phyloP scores from a whole-genome alignment of 2,797 vertebrate genomes.

The Okamejei kenojei region DNA sequence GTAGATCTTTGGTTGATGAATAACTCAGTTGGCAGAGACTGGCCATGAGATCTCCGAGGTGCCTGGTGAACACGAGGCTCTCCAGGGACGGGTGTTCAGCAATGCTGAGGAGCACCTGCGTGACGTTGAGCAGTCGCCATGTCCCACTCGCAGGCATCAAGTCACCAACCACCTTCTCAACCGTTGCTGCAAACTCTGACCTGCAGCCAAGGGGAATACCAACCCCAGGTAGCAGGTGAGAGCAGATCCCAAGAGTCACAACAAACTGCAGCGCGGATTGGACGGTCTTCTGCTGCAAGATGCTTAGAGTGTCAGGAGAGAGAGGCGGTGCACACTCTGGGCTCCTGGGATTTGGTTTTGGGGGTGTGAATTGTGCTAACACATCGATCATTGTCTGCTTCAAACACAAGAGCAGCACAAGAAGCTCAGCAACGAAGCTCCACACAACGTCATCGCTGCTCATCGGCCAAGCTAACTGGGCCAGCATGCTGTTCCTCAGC shows the following conservation, averaged over 20 bases:
- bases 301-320: slow-evolving; percentile 76
- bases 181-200: slow-evolving; percentile 65
- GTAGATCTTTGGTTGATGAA: slow-evolving; percentile 52
- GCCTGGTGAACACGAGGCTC: slow-evolving; percentile 64
- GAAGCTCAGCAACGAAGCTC: slow-evolving; percentile 67
- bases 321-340: slow-evolving; percentile 68
- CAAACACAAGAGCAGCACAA: slow-evolving; percentile 69
- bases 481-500: slow-evolving; percentile 49
- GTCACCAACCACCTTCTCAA: slow-evolving; percentile 53
- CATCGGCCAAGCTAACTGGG: slow-evolving; percentile 49
- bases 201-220: slow-evolving; percentile 64
- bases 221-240: slow-evolving; percentile 71
- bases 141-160: slow-evolving; percentile 39
- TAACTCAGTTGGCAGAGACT: slow-evolving; percentile 77
- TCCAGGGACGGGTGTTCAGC: slow-evolving; percentile 61
- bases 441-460: slow-evolving; percentile 60
- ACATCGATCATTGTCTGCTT: slow-evolving; percentile 58
- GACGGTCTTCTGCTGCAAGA: slow-evolving; percentile 70
- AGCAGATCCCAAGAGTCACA: slow-evolving; percentile 73
- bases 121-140: slow-evolving; percentile 56
- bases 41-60: slow-evolving; percentile 79
- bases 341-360: slow-evolving; percentile 45
- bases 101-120: slow-evolving; percentile 58
- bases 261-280: slow-evolving; percentile 69
- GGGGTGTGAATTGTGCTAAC: slow-evolving; percentile 53